These are phyloP conservation scores for Cololabis saira DNA, from an alignment of 2,113 vertebrate genomes.

Conservation along the genomic window DNA sequence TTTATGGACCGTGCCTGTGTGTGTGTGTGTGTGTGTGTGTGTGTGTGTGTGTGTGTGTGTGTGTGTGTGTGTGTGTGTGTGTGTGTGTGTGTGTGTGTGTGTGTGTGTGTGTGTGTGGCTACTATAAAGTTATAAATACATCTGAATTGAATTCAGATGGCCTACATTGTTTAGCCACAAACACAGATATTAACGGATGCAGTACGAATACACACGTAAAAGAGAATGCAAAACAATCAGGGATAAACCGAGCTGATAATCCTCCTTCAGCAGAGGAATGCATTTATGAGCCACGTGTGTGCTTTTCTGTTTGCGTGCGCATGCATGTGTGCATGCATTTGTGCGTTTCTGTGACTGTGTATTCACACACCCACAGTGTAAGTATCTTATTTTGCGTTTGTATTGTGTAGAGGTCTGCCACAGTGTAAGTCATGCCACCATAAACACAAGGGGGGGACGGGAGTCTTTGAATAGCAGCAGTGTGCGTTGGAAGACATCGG, in stretches of 20 bases:
- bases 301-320: slow-evolving; percentile 42
- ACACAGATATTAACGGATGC: slow-evolving; percentile 56
- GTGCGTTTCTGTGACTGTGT: slow-evolving; percentile 31
- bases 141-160: slow-evolving; percentile 5
- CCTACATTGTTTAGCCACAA: slow-evolving; percentile 27
- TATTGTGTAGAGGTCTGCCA: slow-evolving; percentile 58
- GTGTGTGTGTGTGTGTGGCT: background rate
- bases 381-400: slow-evolving; percentile 65
- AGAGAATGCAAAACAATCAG: slow-evolving; percentile 36
- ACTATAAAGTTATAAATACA: slow-evolving; percentile 22
- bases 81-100: background rate
- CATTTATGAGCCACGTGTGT: slow-evolving; percentile 59
- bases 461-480: slow-evolving; percentile 68
- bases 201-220: slow-evolving; percentile 1
- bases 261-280: slow-evolving; percentile 66
- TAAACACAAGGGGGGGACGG: slow-evolving; percentile 55
- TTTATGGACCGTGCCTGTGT: too few species aligned
- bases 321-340: slow-evolving; percentile 15
- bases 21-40: too few species aligned
- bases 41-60: background rate
- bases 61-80: background rate
- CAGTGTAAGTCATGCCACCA: slow-evolving; percentile 64
- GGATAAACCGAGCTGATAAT: slow-evolving; percentile 67
- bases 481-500: slow-evolving; percentile 72
- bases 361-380: slow-evolving; percentile 30